Evolutionary conservation across 2,113 vertebrate genomes (phyloP).

Genomic region (Ailuropoda melanoleuca): DNA sequence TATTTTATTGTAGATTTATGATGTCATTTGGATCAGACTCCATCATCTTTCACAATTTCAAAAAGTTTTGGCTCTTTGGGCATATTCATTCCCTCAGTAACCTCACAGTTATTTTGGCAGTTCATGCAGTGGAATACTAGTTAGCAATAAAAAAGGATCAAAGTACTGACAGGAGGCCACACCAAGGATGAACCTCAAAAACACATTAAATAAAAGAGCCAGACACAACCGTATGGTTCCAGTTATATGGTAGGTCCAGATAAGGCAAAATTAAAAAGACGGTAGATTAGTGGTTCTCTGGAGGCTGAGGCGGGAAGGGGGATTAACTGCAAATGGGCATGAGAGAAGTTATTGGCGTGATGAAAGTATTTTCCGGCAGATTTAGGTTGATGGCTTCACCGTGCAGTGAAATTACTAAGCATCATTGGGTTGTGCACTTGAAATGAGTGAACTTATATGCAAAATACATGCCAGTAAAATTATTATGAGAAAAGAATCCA

Average conservation of each 20-base stretch:
- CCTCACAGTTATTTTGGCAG: background rate
- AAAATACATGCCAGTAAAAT: background rate
- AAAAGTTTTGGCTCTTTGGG: background rate
- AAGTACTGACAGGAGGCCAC: too few species aligned
- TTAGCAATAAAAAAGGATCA: constrained; percentile 1
- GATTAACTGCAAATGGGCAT: background rate
- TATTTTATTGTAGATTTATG: background rate
- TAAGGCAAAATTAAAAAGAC: background rate
- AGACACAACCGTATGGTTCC: background rate
- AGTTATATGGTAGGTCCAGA: background rate
- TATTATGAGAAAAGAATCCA: background rate
- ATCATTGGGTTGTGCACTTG: background rate
- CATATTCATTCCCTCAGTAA: background rate
- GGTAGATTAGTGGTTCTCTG: background rate
- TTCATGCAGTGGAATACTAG: background rate
- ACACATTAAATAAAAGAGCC: background rate
- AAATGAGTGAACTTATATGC: background rate
- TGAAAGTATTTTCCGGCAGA: background rate
- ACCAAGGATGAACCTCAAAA: background rate
- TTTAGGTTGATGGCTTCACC: background rate
- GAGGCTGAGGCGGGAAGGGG: background rate
- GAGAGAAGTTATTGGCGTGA: background rate
- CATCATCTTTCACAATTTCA: background rate
- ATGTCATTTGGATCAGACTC: background rate
- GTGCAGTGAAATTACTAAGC: background rate